Evolutionary conservation across 1,140 invertebrate genomes (phyloP), one percentile per base, ranked within the genome.

Genomic region (Dreissena rostriformis): DNA sequence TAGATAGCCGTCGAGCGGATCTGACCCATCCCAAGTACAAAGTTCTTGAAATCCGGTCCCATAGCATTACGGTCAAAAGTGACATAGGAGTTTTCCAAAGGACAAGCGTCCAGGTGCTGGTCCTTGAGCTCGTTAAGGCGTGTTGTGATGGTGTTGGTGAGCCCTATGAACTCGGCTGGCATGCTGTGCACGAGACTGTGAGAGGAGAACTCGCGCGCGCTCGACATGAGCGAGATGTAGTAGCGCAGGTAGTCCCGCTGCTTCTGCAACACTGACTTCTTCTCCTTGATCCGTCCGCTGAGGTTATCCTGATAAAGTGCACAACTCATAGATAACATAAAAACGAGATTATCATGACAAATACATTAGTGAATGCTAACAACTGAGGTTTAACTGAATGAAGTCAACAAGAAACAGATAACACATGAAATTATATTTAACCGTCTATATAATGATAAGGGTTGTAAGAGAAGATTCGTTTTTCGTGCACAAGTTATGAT

Each of bases 1-100:
- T 81, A 87, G 24, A 87, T 86, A 0, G 86, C 84, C 0, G 86
- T 86, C 10, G 84, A 87, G 51, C 86, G 67, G 57, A 87, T 86
- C 28, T 87, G 77, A 0, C 86, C 86, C 86, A 87, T 87, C 11
- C 71, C 81, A 10, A 86, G 22, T 39, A 84, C 81, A 52, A 80
- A 87, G 28, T 61, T 71, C 51, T 86, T 87, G 52, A 87, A 87
- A 10, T 81, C 76, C 15, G 77, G 73, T 15, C 86, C 86, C 81
- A 87, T 84, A 4, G 78, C 26, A 28, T 82, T 76, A 53, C 84
- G 79, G 49, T 87, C 86, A 74, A 87, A 87, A 2, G 84, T 80
- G 10, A 87, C 67, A 29, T 84, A 87, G 14, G 86, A 87, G 68
- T 86, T 87, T 72, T 87, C 84, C 53, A 86, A 28, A 4, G 86